Conservation (phyloP, 2,888 invertebrate genomes). For the Dioctria rufipes region DNA sequence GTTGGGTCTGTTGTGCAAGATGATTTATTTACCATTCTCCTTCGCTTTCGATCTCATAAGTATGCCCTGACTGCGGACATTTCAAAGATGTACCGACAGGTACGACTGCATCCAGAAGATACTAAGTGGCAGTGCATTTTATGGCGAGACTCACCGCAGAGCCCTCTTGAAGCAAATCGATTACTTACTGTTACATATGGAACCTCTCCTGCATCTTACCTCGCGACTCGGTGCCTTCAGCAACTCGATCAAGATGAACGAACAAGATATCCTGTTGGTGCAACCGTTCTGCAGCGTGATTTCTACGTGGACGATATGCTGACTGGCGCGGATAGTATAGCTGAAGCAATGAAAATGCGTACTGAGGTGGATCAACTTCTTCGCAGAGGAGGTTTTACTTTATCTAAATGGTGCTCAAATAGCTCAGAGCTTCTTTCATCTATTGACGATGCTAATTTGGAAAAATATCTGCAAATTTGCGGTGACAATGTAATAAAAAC, state of each 20-base stretch:
- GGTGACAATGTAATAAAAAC: too few relatives aligned
- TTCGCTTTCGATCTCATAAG: not conserved
- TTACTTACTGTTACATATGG: slow-evolving; percentile 59
- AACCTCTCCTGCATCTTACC: slow-evolving; percentile 57
- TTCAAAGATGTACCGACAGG: slow-evolving; percentile 60
- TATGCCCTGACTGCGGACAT: slow-evolving; percentile 52
- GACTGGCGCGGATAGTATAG: slow-evolving; percentile 54
- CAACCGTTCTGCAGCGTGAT: slow-evolving; percentile 43
- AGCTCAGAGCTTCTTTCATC: not conserved
- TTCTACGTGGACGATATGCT: slow-evolving; percentile 58
- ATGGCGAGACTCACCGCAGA: slow-evolving; percentile 30
- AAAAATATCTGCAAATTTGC: not conserved
- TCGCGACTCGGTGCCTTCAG: slow-evolving; percentile 57
- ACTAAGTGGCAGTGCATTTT: slow-evolving; percentile 57
- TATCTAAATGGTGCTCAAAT: not conserved
- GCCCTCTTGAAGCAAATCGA: slow-evolving; percentile 46
- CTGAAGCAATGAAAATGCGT: slow-evolving; percentile 22
- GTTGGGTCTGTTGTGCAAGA: not conserved
- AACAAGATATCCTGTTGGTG: slow-evolving; percentile 48
- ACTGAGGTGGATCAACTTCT: not conserved
- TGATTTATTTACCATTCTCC: not conserved
- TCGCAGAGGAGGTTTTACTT: not conserved
- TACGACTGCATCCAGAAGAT: slow-evolving; percentile 54
- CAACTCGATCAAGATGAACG: slow-evolving; percentile 52
- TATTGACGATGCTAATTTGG: not conserved